Conservation (phyloP, 2,888 invertebrate species). For the Synanthedon formicaeformis region DNA sequence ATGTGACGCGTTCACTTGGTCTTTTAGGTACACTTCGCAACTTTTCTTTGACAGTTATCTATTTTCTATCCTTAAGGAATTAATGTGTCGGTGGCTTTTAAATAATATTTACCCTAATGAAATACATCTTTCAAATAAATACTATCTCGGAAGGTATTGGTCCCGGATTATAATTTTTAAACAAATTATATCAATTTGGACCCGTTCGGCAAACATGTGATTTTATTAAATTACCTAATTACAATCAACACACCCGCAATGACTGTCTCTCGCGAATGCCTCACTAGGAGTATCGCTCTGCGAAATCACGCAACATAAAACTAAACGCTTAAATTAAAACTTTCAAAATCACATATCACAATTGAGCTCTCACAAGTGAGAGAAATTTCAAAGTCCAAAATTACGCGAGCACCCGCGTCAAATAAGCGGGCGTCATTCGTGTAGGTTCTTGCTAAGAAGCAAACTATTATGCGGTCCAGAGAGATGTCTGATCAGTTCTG, state of each 20-base stretch:
- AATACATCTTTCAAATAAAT: conserved; percentile 70
- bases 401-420: conserved; percentile 49
- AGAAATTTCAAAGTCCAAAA: conserved; percentile 57
- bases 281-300: conserved; percentile 62
- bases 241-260: conserved; percentile 46
- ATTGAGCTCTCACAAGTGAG: conserved; percentile 56
- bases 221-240: conserved; percentile 39
- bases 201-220: conserved; percentile 62
- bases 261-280: conserved; percentile 38
- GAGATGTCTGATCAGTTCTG: conserved; percentile 86
- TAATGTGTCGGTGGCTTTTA: conserved; percentile 72
- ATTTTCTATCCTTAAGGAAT: conserved; percentile 70
- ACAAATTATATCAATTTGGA: conserved; percentile 70
- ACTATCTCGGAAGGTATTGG: conserved; percentile 70
- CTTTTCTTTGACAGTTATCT: conserved; percentile 61
- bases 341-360: conserved; percentile 69
- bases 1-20: conserved; percentile 37
- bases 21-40: conserved; percentile 48
- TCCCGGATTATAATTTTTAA: conserved; percentile 72
- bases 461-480: conserved; percentile 91
- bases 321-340: conserved; percentile 52
- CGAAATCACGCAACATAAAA: conserved; percentile 51
- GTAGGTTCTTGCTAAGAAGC: conserved; percentile 87
- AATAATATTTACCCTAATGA: conserved; percentile 67
- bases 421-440: conserved; percentile 71